These are phyloP conservation scores for Holacanthella duospinosa DNA, from an alignment of 2,888 invertebrate genomes.

Conservation along the genomic window DNA sequence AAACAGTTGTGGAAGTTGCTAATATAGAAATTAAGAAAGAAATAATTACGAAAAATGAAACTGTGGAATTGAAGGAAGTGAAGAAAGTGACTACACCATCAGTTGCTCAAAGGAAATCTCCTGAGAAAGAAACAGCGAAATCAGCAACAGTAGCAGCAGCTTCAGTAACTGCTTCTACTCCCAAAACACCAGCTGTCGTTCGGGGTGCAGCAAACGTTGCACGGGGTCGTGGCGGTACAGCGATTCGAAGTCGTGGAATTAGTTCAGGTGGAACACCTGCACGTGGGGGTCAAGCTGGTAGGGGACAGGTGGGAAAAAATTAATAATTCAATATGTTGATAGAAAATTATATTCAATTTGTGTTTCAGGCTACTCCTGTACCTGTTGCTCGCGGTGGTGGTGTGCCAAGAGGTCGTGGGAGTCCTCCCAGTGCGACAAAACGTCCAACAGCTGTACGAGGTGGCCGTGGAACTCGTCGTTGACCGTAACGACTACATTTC, in stretches of 20 bases:
- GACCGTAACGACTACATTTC: too few relatives aligned
- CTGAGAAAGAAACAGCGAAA: not conserved
- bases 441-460: not conserved
- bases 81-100: not conserved
- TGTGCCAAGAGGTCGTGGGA: constrained; percentile 5
- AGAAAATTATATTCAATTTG: not conserved
- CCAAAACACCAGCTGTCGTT: too few relatives aligned
- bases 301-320: not conserved
- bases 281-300: not conserved
- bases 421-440: too few relatives aligned
- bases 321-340: not conserved
- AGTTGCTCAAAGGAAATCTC: not conserved
- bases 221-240: too few relatives aligned
- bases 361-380: too few relatives aligned
- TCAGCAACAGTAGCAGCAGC: not conserved
- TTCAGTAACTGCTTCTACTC: not conserved
- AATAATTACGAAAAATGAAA: not conserved
- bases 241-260: too few relatives aligned
- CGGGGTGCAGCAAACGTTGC: too few relatives aligned
- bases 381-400: too few relatives aligned
- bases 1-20: not conserved
- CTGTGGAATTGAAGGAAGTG: not conserved
- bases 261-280: not conserved
- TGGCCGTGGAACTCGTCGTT: constrained; percentile 5
- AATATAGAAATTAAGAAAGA: not conserved